Conservation (phyloP, 2,888 invertebrate species). For the Crioceris asparagi region DNA sequence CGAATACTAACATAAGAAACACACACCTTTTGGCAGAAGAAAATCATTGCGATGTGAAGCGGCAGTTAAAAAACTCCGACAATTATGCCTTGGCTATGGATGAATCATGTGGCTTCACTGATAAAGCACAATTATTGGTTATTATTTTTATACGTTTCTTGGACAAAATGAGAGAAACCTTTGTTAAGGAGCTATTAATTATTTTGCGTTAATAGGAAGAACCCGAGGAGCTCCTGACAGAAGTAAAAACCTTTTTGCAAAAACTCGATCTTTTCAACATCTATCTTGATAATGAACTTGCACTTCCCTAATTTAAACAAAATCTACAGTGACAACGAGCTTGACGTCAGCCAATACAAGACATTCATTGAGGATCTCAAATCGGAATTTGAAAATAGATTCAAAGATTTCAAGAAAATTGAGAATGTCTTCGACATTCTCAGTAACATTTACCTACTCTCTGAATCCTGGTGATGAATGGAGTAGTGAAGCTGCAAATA, state of each 20-base stretch:
- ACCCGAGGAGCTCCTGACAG: slow-evolving; percentile 7
- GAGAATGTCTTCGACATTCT: slow-evolving; percentile 6
- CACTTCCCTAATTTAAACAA: slow-evolving; percentile 6
- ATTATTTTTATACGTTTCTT: slow-evolving; percentile 5
- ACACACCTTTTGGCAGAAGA: slow-evolving; percentile 6
- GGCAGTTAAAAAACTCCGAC: slow-evolving; percentile 6
- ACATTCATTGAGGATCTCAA: slow-evolving; percentile 6
- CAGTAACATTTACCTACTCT: too few relatives aligned
- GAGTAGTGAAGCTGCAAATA: slow-evolving; percentile 7
- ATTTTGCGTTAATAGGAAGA: slow-evolving; percentile 7
- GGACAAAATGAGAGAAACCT: slow-evolving; percentile 5
- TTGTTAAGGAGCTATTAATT: slow-evolving; percentile 6
- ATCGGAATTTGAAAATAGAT: slow-evolving; percentile 7
- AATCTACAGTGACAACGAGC: slow-evolving; percentile 5
- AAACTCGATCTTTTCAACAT: slow-evolving; percentile 1
- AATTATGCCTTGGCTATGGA: slow-evolving; percentile 7
- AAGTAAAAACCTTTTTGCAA: slow-evolving; percentile 5
- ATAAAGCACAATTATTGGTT: slow-evolving; percentile 1
- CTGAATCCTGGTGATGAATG: too few relatives aligned
- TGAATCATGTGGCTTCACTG: slow-evolving; percentile 2
- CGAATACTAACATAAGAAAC: slow-evolving; percentile 4
- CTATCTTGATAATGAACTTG: slow-evolving; percentile 1
- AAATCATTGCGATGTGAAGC: slow-evolving; percentile 6
- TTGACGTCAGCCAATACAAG: slow-evolving; percentile 8
- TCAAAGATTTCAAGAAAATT: slow-evolving; percentile 4